Percentiles rank a stretch among this genome's conserved stretches.
These are phyloP conservation scores for Pteruthius melanotis DNA, from an alignment of 2,113 vertebrate species.

Conservation along the genomic window DNA sequence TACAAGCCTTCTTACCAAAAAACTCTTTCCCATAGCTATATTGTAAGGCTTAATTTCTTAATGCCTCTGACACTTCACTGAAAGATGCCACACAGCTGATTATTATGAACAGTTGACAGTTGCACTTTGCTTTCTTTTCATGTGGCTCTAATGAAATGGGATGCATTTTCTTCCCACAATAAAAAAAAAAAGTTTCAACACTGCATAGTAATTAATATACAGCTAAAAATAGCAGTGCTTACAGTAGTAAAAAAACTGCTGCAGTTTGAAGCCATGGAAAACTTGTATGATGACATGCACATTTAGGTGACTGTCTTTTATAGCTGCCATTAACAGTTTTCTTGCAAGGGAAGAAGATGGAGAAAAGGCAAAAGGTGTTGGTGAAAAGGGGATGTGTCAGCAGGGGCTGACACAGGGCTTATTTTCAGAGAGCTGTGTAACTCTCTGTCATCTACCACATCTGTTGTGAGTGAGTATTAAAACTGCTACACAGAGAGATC, in stretches of 20 bases:
- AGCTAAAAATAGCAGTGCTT: conserved; percentile 72
- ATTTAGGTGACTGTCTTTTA: conserved; percentile 24
- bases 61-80: not conserved
- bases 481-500: not conserved
- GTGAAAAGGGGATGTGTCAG: not conserved
- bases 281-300: not conserved
- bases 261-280: conserved; percentile 34
- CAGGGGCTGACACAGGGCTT: not conserved
- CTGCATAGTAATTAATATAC: conserved; percentile 48
- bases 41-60: not conserved
- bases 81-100: not conserved
- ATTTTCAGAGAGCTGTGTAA: not conserved
- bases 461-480: not conserved
- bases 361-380: not conserved
- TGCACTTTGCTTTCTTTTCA: not conserved
- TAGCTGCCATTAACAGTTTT: not conserved
- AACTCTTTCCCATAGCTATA: not conserved
- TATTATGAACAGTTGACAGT: not conserved
- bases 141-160: not conserved
- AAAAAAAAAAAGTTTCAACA: conserved; percentile 25
- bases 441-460: not conserved
- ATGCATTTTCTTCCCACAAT: conserved; percentile 6
- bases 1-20: not conserved
- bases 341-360: not conserved
- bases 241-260: conserved; percentile 57